Base-by-base conservation (phyloP, 2,797 vertebrate genomes). In the Takifugu rubripes region DNA sequence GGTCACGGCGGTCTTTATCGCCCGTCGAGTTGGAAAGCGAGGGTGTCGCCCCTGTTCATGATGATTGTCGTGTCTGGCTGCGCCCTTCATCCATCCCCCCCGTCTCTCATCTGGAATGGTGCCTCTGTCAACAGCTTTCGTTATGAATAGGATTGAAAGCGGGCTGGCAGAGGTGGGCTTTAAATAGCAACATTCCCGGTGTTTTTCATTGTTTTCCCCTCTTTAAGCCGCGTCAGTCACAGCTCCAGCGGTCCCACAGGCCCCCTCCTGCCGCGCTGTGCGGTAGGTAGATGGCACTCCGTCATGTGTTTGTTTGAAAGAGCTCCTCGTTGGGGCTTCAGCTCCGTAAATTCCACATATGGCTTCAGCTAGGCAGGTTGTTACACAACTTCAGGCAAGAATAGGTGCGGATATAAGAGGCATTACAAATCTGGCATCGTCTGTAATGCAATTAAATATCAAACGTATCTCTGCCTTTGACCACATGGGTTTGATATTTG, bases 181-280 rank as follows among this genome's bases (percentile, higher is more conserved):
- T 74, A 75, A 82, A 81, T 74, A 77, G 76, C 72, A 77, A 45
- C 27, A 59, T 77, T 77, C 60, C 40, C 54, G 54, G n/a, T 49
- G 59, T 75, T 75, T 68, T 60, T 29, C 54, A 44, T 65, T 70
- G 54, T 84, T 79, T 68, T 70, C 8, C 36, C 36, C 66, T 66
- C 65, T 50, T 42, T 27, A 54, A 57, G 66, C 54, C 6, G 1
- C 54, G 79, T 84, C 78, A 71, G 49, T 83, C 74, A 72, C 2
- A 67, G 58, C 58, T 59, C 25, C 48, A 56, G 61, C 61, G 1
- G 55, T 71, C 77, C 70, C 77, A 21, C 50, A 54, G 70, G 69
- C 59, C 5, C 63, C 36, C 52, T 75, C 69, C 77, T 48, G 75
- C 74, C 64, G 72, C 4, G 75, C 65, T 24, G 53, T 68, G 65